Percentiles rank a stretch among this genome's conserved stretches.
phyloP scores from a whole-genome alignment of 2,797 vertebrate genomes.

The Pogonophryne albipinna region DNA sequence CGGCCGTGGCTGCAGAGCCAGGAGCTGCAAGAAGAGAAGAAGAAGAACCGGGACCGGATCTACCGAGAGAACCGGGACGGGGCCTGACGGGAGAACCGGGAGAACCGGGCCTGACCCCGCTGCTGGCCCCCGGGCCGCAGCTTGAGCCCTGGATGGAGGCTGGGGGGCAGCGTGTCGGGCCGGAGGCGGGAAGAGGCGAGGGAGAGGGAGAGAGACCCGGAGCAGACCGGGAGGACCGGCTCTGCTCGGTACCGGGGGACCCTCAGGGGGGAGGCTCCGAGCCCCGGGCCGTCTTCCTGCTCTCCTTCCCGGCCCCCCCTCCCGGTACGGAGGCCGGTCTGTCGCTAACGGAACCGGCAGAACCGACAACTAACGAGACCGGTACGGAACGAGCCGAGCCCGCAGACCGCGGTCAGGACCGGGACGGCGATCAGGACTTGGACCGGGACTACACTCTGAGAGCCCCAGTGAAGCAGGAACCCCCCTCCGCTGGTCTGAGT shows the following conservation, averaged over 20 bases:
- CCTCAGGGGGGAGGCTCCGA: slow-evolving; percentile 71
- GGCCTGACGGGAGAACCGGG: too few relatives aligned
- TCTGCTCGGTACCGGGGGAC: slow-evolving; percentile 59
- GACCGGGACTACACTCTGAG: too few relatives aligned
- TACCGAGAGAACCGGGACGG: slow-evolving; percentile 72
- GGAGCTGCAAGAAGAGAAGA: slow-evolving; percentile 76
- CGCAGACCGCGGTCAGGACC: slow-evolving; percentile 30
- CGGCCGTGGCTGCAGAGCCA: slow-evolving; percentile 97
- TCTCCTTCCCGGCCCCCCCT: slow-evolving; percentile 75
- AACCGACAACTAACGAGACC: slow-evolving; percentile 70
- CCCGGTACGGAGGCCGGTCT: slow-evolving; percentile 73
- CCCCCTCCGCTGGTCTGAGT: background rate
- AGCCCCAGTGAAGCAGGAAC: slow-evolving; percentile 34
- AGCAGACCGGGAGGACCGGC: slow-evolving; percentile 68
- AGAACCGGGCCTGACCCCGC: too few relatives aligned
- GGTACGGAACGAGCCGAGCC: slow-evolving; percentile 52
- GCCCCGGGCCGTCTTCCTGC: slow-evolving; percentile 77
- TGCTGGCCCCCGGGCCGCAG: slow-evolving; percentile 56
- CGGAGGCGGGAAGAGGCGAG: slow-evolving; percentile 1
- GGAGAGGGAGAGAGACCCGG: too few relatives aligned
- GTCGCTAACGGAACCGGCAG: slow-evolving; percentile 74
- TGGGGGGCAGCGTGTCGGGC: slow-evolving; percentile 73
- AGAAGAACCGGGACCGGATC: too few relatives aligned
- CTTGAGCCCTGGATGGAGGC: slow-evolving; percentile 75
- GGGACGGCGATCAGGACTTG: background rate